Conservation (phyloP, 2,113 vertebrate genomes). For the Eulemur rufifrons region DNA sequence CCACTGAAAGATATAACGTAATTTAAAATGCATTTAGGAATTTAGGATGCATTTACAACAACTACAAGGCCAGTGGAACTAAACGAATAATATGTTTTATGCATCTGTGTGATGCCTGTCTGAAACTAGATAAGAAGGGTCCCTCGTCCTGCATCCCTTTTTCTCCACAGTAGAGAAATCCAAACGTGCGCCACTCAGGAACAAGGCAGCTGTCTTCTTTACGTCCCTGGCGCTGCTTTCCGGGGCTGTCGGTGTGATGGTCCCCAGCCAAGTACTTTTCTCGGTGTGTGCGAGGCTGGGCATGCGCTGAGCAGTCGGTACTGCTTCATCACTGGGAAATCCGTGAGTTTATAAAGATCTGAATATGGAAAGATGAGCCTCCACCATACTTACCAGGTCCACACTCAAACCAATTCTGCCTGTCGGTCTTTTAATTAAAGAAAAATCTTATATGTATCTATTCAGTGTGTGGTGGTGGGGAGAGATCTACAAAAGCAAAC, state of each 20-base stretch:
- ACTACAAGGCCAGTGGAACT: neutral
- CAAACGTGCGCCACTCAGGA: too few species aligned
- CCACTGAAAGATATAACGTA: neutral
- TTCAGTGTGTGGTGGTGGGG: accelerated
- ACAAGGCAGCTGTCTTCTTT: neutral
- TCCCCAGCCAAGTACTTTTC: neutral
- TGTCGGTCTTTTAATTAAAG: neutral
- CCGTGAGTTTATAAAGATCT: neutral
- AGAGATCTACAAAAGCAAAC: neutral
- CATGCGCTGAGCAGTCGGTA: accelerated
- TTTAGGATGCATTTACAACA: neutral
- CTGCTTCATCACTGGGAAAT: accelerated
- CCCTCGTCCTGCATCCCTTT: neutral
- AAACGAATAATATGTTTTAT: neutral
- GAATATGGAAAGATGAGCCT: neutral
- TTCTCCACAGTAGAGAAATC: neutral
- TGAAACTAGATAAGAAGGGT: neutral
- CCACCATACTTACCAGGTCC: neutral
- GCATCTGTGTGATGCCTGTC: neutral
- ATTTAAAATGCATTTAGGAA: neutral
- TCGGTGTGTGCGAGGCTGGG: accelerated
- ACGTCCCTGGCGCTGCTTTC: too few species aligned
- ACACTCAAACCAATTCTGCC: neutral
- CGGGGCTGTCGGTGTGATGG: accelerated
- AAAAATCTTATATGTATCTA: neutral